phyloP scores from a whole-genome alignment of 2,113 vertebrate genomes.

The Hippopotamus amphibius region DNA sequence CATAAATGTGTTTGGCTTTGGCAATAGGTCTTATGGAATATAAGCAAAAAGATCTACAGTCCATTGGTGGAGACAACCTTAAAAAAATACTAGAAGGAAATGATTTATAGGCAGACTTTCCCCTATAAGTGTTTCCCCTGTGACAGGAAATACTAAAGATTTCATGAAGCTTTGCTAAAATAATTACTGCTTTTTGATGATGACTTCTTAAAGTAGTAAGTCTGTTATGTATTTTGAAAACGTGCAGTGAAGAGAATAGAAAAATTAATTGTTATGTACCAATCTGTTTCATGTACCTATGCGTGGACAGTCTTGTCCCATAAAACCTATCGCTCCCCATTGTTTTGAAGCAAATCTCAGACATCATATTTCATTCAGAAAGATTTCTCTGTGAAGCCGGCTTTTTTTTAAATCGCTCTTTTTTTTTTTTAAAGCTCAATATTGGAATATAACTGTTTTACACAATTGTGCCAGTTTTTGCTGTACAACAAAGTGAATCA shows the following conservation, averaged over 20 bases:
- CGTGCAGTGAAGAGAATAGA: not conserved
- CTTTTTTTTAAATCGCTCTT: too few species aligned
- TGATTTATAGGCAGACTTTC: not conserved
- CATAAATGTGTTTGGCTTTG: not conserved
- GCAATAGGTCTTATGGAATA: not conserved
- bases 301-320: not conserved
- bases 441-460: too few species aligned
- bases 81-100: conserved; percentile 45
- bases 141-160: not conserved
- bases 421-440: too few species aligned
- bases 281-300: not conserved
- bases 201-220: conserved; percentile 9
- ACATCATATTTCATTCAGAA: not conserved
- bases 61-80: not conserved
- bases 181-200: not conserved
- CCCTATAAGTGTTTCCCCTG: not conserved
- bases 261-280: not conserved
- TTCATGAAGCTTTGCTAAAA: conserved; percentile 16
- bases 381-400: not conserved
- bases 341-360: not conserved
- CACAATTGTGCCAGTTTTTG: too few species aligned
- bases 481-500: too few species aligned
- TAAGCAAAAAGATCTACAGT: not conserved
- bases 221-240: conserved; percentile 50
- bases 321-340: not conserved